Evolutionary conservation across 1,140 invertebrate genomes (phyloP), one percentile per base, ranked within the genome.

Genomic region (Drosophila kurseongensis): DNA sequence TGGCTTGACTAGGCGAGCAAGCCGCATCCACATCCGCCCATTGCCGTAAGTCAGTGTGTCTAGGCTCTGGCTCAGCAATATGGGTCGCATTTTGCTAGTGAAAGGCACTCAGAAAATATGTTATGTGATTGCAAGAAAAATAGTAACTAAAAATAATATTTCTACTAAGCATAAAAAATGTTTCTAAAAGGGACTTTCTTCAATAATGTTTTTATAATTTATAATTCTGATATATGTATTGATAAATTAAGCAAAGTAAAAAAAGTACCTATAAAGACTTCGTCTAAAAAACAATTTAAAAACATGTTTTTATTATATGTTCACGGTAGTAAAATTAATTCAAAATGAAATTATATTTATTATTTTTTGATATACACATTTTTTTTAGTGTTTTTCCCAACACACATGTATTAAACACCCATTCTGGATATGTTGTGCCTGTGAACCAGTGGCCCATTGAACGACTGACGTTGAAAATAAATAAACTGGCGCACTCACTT

Each of bases 391-490:
- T 29, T 16, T 5, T 16, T 10, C 42, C 12, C 14, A 29, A 40
- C 45, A 23, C 63, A 13, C 35, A 48, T 48, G 27, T 36, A 5
- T 55, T 38, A 60, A 60, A 36, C 62, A 66, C 44, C 59, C 58
- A 14, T 51, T 48, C 51, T 13, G 48, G 42, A 71, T 68, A 71
- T 71, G 54, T 38, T 48, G 52, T 57, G 36, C 65, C 27, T 68
- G 41, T 71, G 36, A 27, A 45, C 35, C n/a, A 36, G 14, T 71
- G 67, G 66, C 67, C 67, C 67, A 69, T 71, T 71, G 67, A 71
- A 71, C 67, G 67, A 71, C 51, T 71, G 67, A 71, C 67, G 67
- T 71, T 76, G 29, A 75, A 77, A 77, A 78, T 72, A 78, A 78
- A 78, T 66, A 79, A 75, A 61, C 67, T 65, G 50, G 38, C 56